Percentiles rank a stretch among this genome's conserved stretches.
These are phyloP conservation scores for Falco punctatus DNA, from an alignment of 2,113 vertebrate genomes.

Conservation along the genomic window DNA sequence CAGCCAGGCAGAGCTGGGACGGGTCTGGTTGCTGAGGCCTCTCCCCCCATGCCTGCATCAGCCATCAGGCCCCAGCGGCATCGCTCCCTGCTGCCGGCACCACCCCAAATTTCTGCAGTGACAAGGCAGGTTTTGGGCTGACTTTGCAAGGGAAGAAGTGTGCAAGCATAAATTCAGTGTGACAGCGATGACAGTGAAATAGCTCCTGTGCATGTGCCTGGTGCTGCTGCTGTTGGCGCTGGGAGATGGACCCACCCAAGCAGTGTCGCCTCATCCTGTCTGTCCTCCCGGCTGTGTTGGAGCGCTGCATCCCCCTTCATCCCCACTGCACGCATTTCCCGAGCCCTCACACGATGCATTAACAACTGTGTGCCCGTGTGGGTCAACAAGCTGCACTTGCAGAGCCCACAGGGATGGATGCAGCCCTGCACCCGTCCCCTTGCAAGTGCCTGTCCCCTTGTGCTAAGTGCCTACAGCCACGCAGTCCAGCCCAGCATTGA, in stretches of 20 bases:
- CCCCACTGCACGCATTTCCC: fast-evolving
- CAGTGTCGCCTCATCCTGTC: fast-evolving
- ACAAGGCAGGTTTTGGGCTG: neutral
- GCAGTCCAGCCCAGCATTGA: fast-evolving
- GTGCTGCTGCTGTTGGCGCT: fast-evolving
- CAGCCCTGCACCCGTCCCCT: neutral
- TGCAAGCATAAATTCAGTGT: neutral
- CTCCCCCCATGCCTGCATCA: neutral
- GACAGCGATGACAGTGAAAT: neutral
- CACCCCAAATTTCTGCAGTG: fast-evolving
- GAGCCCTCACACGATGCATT: neutral
- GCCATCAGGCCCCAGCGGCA: fast-evolving
- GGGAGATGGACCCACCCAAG: neutral
- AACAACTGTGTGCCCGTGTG: fast-evolving
- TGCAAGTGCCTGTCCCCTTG: neutral
- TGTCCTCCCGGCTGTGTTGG: fast-evolving
- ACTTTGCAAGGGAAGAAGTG: neutral
- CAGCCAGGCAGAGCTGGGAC: neutral
- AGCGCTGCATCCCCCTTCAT: neutral
- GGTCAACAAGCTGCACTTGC: neutral
- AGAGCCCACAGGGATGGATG: neutral
- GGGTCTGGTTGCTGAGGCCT: neutral
- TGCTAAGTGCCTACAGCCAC: neutral
- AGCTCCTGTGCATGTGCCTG: neutral
- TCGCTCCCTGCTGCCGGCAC: neutral